A percentile compares a stretch with the other conserved stretches of the same genome.
Evolutionary conservation across 1,140 invertebrate species (phyloP).

Genomic region (Oreohelix idahoensis): DNA sequence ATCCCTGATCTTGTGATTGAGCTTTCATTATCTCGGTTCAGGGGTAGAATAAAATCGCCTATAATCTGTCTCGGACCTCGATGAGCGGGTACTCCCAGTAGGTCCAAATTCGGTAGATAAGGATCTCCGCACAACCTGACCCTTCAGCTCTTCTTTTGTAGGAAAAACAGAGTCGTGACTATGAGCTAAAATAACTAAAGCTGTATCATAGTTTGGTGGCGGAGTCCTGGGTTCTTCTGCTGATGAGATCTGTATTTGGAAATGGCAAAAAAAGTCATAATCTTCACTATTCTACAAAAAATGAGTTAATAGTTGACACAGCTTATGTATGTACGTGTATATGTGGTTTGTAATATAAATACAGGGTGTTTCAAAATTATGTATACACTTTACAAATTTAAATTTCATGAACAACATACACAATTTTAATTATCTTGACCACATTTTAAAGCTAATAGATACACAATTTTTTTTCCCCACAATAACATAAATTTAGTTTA

Average conservation of each 20-base stretch:
- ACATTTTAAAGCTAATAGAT: too few relatives aligned
- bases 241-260: constrained; percentile 26
- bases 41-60: neutral
- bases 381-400: too few relatives aligned
- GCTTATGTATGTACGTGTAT: too few relatives aligned
- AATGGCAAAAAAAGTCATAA: too few relatives aligned
- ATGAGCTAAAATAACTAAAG: constrained; percentile 57
- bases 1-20: neutral
- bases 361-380: too few relatives aligned
- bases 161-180: constrained; percentile 56
- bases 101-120: constrained; percentile 4
- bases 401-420: too few relatives aligned
- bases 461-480: too few relatives aligned
- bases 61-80: neutral
- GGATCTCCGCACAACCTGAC: constrained; percentile 21
- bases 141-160: neutral
- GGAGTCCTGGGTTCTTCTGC: constrained; percentile 56
- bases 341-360: too few relatives aligned
- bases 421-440: too few relatives aligned
- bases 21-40: neutral
- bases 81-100: neutral
- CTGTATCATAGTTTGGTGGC: constrained; percentile 63
- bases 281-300: too few relatives aligned
- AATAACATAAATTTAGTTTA: too few relatives aligned
- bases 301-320: too few relatives aligned